These are phyloP conservation scores for Colinus virginianus DNA, from an alignment of 2,113 vertebrate genomes.

Conservation along the genomic window DNA sequence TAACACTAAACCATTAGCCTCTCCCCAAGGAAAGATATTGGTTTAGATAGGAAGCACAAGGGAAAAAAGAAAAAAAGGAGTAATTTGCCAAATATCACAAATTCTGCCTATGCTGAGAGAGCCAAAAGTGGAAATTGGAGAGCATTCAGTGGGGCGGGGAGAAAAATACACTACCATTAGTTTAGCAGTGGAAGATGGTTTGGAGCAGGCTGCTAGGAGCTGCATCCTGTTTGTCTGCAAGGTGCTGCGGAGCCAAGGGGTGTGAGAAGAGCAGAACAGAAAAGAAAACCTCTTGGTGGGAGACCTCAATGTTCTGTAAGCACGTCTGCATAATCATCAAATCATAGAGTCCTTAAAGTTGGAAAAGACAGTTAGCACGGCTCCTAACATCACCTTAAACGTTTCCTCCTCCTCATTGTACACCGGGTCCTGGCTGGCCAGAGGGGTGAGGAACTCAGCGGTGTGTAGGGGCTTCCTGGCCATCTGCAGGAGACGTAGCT, in stretches of 20 bases:
- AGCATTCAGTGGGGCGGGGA: conserved; percentile 4
- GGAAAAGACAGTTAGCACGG: not conserved
- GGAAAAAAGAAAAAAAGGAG: not conserved
- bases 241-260: not conserved
- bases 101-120: not conserved
- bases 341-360: no score
- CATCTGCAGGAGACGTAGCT: conserved; percentile 77
- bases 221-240: not conserved
- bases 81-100: conserved; percentile 58
- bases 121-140: conserved; percentile 47
- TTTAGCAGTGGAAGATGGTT: not conserved
- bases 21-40: conserved; percentile 26
- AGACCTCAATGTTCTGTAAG: not conserved
- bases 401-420: conserved; percentile 86
- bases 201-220: not conserved
- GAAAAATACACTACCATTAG: not conserved
- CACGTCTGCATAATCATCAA: not conserved
- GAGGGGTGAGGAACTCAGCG: conserved; percentile 74
- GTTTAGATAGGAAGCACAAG: conserved; percentile 30
- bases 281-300: not conserved
- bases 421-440: conserved; percentile 79
- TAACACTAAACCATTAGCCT: conserved; percentile 10
- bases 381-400: conserved; percentile 78
- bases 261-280: not conserved
- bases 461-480: conserved; percentile 73